Percentiles rank a stretch among this genome's conserved stretches.
These are phyloP conservation scores for Rallus limicola DNA, from an alignment of 2,113 vertebrate species.

Conservation along the genomic window DNA sequence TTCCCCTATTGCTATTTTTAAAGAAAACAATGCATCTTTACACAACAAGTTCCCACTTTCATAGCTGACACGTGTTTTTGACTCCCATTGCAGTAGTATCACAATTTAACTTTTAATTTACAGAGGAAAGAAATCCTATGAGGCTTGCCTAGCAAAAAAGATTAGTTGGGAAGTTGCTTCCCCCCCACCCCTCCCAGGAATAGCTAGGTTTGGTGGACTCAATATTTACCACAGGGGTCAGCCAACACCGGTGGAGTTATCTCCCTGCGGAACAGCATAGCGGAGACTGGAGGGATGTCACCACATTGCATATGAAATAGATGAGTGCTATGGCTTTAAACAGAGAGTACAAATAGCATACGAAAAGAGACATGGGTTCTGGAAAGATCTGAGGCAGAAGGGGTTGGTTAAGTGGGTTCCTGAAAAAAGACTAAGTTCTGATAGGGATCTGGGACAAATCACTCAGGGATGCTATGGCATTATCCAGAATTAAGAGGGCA, in stretches of 20 bases:
- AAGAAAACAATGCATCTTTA: background rate
- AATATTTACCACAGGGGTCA: background rate
- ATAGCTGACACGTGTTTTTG: background rate
- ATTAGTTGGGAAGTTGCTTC: background rate
- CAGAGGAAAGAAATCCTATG: background rate
- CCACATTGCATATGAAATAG: background rate
- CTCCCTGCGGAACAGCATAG: background rate
- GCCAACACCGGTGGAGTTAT: background rate
- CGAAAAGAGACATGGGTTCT: background rate
- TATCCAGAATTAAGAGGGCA: background rate
- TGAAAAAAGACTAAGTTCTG: background rate
- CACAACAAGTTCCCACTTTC: background rate
- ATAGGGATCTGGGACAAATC: background rate
- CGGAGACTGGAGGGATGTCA: background rate
- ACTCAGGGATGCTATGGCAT: background rate
- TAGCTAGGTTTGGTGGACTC: background rate
- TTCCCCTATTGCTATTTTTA: background rate
- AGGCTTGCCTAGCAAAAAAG: background rate
- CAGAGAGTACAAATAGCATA: background rate
- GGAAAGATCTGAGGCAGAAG: background rate
- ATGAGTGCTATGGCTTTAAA: background rate
- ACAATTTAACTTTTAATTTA: background rate
- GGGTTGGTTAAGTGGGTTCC: background rate
- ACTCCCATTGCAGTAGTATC: background rate
- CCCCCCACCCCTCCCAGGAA: fast-evolving